Conservation (phyloP, 1,140 invertebrate species). For the Rhyacophila brunnea region DNA sequence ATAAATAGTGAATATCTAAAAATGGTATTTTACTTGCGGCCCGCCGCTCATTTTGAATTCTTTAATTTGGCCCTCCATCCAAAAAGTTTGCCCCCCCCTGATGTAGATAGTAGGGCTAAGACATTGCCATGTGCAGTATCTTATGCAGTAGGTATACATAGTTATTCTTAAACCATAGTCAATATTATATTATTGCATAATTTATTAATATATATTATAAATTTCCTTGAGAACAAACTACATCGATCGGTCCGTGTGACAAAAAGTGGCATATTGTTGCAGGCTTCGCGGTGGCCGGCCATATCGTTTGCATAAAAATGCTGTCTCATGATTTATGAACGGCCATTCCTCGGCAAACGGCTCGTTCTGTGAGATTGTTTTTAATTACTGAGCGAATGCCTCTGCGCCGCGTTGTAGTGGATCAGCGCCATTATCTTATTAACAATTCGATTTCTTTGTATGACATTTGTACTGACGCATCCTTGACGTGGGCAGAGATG, state of each 20-base stretch:
- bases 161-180: too few species aligned
- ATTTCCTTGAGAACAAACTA: too few species aligned
- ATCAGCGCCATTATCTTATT: conserved; percentile 14
- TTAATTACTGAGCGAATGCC: conserved; percentile 21
- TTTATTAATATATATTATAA: too few species aligned
- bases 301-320: conserved; percentile 29
- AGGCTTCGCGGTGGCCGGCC: conserved; percentile 14
- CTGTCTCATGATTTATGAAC: conserved; percentile 29
- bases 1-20: too few species aligned
- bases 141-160: too few species aligned
- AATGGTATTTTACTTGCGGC: too few species aligned
- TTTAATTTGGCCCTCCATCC: too few species aligned
- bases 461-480: conserved; percentile 18
- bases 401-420: background rate
- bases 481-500: conserved; percentile 8
- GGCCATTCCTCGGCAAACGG: background rate
- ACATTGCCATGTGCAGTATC: too few species aligned
- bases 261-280: conserved; percentile 6
- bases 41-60: too few species aligned
- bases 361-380: conserved; percentile 13
- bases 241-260: background rate
- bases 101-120: too few species aligned
- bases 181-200: too few species aligned
- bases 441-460: conserved; percentile 8
- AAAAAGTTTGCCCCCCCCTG: too few species aligned